Evolutionary conservation across 1,140 invertebrate genomes (phyloP).

Genomic region (Paramacrobiotus metropolitanus): DNA sequence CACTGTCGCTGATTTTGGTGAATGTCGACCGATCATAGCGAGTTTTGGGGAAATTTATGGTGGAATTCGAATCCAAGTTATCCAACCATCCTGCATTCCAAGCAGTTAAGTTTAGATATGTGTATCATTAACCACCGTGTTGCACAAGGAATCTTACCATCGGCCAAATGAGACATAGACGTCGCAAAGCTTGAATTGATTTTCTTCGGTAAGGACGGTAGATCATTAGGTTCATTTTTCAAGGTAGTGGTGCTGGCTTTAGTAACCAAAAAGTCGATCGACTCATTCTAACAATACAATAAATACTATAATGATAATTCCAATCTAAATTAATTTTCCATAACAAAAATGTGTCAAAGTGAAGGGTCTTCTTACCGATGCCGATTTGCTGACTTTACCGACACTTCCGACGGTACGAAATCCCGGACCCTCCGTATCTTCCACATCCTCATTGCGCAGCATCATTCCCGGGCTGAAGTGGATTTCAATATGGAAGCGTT

Average conservation of each 20-base stretch:
- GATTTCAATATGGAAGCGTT: constrained; percentile 73
- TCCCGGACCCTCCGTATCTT: background rate
- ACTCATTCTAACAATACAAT: no score
- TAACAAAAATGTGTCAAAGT: no score
- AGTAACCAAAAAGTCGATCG: background rate
- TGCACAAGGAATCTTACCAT: background rate
- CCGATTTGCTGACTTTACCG: background rate
- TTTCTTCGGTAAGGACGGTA: background rate
- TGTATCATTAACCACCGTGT: background rate
- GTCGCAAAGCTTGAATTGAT: background rate
- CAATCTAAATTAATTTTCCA: no score
- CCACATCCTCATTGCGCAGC: background rate
- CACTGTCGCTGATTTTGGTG: background rate
- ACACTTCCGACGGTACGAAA: background rate
- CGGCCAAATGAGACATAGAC: background rate
- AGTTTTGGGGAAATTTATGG: background rate
- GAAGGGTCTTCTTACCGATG: no score
- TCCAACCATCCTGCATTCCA: background rate
- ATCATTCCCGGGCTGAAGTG: constrained; percentile 71
- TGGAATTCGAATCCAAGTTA: background rate
- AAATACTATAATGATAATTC: no score
- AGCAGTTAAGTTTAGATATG: background rate
- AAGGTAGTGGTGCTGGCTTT: background rate
- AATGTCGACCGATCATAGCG: background rate
- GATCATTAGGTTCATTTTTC: background rate